Evolutionary conservation across 2,888 invertebrate species (phyloP).

Genomic region (Ellobium chinense): DNA sequence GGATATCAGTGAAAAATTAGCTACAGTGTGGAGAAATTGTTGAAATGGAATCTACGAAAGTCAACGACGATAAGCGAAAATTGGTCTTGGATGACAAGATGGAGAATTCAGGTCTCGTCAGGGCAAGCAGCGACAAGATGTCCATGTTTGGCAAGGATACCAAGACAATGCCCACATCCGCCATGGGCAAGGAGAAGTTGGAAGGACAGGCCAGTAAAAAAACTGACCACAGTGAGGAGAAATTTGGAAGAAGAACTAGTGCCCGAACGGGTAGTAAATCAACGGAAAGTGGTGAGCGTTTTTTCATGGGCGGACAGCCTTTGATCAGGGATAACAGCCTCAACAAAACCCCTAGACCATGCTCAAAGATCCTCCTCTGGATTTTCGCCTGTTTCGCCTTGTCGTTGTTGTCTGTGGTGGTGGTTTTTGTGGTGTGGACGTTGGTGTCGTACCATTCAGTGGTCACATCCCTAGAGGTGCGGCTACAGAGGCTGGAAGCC

Average conservation of each 20-base stretch:
- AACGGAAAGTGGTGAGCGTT: no score
- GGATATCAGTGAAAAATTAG: no score
- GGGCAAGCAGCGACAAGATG: no score
- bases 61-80: neutral
- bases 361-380: constrained; percentile 54
- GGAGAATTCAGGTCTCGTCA: no score
- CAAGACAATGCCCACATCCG: neutral
- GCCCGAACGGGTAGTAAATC: neutral
- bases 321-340: neutral
- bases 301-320: no score
- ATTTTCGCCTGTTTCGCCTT: constrained; percentile 54
- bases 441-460: constrained; percentile 52
- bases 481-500: constrained; percentile 47
- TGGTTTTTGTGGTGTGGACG: constrained; percentile 55
- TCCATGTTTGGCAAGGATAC: neutral
- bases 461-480: constrained; percentile 49
- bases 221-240: neutral
- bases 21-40: no score
- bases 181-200: no score
- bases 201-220: neutral
- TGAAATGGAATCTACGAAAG: neutral
- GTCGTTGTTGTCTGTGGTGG: constrained; percentile 50
- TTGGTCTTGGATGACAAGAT: neutral
- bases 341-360: constrained; percentile 33
- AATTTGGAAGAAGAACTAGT: neutral